A percentile compares a stretch with the other conserved stretches of the same genome.
phyloP scores from a whole-genome alignment of 2,888 invertebrate genomes.

The Meghimatium bilineatum region DNA sequence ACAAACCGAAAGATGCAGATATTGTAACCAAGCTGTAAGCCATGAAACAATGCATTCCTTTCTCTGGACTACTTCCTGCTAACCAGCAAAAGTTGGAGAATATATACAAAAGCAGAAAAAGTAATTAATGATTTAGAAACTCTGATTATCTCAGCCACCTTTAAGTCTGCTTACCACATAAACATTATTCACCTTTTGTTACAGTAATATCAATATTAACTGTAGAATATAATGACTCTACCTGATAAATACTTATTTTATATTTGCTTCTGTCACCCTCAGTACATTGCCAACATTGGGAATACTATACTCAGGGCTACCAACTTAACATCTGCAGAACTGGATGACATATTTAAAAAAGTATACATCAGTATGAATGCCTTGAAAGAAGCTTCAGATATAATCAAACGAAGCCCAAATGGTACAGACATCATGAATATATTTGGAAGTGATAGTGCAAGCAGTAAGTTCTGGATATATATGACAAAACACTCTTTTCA shows the following conservation, averaged over 20 bases:
- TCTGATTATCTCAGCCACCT: too few relatives aligned
- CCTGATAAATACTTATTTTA: not conserved
- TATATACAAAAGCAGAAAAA: too few relatives aligned
- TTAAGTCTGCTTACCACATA: too few relatives aligned
- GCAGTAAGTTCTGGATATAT: constrained; percentile 24
- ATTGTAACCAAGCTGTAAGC: too few relatives aligned
- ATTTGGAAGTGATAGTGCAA: constrained; percentile 3
- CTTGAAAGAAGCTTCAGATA: constrained; percentile 52
- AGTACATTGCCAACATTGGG: constrained; percentile 58
- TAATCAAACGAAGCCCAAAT: constrained; percentile 28
- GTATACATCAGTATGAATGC: constrained; percentile 54
- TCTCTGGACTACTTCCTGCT: too few relatives aligned
- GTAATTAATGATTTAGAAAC: too few relatives aligned
- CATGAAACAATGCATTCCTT: too few relatives aligned
- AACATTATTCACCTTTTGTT: too few relatives aligned
- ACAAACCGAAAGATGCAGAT: too few relatives aligned
- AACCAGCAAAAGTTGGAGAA: too few relatives aligned
- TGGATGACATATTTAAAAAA: constrained; percentile 51
- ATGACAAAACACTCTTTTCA: not conserved
- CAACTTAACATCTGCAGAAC: constrained; percentile 59
- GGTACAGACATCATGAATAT: constrained; percentile 20
- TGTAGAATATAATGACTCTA: not conserved
- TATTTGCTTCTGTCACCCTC: constrained; percentile 37
- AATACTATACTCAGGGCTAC: constrained; percentile 53
- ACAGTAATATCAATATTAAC: not conserved